A percentile compares a stretch with the other conserved stretches of the same genome.
Evolutionary conservation across 1,140 invertebrate species (phyloP).

Genomic region (Carposina sasakii): DNA sequence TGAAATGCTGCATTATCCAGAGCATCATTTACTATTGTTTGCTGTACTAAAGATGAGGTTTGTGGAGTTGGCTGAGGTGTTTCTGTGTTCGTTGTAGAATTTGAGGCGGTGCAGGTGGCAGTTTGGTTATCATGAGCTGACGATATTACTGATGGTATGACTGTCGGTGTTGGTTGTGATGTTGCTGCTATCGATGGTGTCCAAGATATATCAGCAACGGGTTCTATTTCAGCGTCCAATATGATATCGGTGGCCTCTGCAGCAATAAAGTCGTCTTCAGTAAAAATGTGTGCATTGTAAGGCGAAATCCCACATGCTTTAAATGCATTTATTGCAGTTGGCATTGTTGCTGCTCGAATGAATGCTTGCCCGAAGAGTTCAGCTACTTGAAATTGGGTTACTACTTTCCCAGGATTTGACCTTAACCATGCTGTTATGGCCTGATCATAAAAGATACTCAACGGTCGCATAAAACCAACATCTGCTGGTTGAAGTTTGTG

Average conservation of each 20-base stretch:
- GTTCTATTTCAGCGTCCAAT: conserved; percentile 3
- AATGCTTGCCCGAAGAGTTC: conserved; percentile 38
- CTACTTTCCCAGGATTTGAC: conserved; percentile 31
- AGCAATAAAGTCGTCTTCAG: conserved; percentile 22
- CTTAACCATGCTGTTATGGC: conserved; percentile 35
- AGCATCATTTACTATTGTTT: no score
- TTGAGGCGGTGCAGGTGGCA: conserved; percentile 1
- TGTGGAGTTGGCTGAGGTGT: background rate
- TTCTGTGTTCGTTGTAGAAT: conserved; percentile 4
- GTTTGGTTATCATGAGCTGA: conserved; percentile 3
- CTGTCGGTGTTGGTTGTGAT: background rate
- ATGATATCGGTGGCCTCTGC: conserved; percentile 9
- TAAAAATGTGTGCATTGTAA: conserved; percentile 25
- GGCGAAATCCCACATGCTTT: conserved; percentile 28
- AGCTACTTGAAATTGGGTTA: conserved; percentile 29
- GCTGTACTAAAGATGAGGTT: conserved; percentile 5
- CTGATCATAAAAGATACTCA: conserved; percentile 43
- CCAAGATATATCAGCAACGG: background rate
- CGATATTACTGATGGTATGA: background rate
- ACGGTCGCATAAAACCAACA: conserved; percentile 48
- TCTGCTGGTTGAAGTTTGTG: conserved; percentile 53
- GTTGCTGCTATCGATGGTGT: conserved; percentile 1
- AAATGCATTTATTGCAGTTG: conserved; percentile 40
- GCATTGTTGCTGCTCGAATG: conserved; percentile 33
- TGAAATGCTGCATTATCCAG: conserved; percentile 4